Evolutionary conservation across 2,113 vertebrate species (phyloP), one percentile per base, ranked within the genome.

Genomic region (Oreochromis aureus): DNA sequence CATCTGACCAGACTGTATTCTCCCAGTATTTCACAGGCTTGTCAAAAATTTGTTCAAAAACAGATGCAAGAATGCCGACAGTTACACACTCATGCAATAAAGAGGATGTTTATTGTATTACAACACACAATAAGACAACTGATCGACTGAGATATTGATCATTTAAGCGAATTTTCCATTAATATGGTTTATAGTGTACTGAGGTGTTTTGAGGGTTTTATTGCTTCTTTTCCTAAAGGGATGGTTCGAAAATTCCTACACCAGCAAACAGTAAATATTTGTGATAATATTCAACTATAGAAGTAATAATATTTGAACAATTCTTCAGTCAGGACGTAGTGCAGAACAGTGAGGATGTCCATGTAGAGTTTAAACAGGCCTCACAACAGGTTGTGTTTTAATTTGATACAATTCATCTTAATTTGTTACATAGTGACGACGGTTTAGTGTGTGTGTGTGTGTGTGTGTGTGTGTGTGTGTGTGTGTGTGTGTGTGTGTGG

Each of bases 171-270:
- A 59, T 32, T 59, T 59, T 32, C 3, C 58, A 61, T 34, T 61
- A 18, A 34, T 10, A 0, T 59, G 0, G 1, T 59, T 59, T 32
- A 32, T 2, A 36, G 34, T 36, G 7, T 36, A 36, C 7, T 8
- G 34, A 36, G 34, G 6, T 36, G 34, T 8, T 36, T 36, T 36
- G 32, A 32, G 6, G 32, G 32, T 32, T 32, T 32, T 6, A 36
- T 8, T 36, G 34, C 34, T 36, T 36, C 34, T 36, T 36, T 36
- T 36, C 34, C 34, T 36, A 8, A 36, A 36, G 34, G 2, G 7
- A 36, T 36, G 34, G 34, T 36, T 36, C 7, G 34, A 36, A 36
- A 36, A 36, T 8, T 36, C 13, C 13, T 0, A 16, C 56, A 30
- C 27, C 13, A 59, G 16, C 56, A 59, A 59, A 59, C 56, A 32